Evolutionary conservation across 2,113 vertebrate genomes (phyloP), one percentile per base, ranked within the genome.

Genomic region (Nothobranchius kuhntae): DNA sequence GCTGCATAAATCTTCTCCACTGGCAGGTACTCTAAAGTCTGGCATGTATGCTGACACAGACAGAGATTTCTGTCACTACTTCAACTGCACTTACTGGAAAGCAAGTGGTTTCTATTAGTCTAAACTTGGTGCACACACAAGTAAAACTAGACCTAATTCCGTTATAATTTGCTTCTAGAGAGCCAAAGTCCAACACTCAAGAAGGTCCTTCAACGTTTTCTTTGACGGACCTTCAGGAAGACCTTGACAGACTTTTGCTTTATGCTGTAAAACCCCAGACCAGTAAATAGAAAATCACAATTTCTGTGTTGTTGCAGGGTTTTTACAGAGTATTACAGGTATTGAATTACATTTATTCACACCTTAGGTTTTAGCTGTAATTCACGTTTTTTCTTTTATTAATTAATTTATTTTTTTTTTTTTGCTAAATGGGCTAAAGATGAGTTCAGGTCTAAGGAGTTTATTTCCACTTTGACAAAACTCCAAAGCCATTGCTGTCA

Each of bases 51-150:
- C 68, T 75, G 65, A 59, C 62, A 66, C 70, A 44, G 47, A 63
- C 70, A 44, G 47, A 57, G 7, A 26, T 69, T 72, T 35, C 72
- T 84, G 78, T 87, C 85, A 86, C 69, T 77, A 67, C 59, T 60
- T 84, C 55, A 60, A 45, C 58, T 61, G 52, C 56, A 36, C 75
- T 44, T 26, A 61, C 35, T 36, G 38, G 38, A 7, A 40, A 40
- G 58, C 67, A 64, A 68, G 66, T 64, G 53, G 4, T 73, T 79
- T 38, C 65, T 38, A 60, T 63, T 62, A 68, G 48, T 54, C 53
- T 55, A 64, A 56, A 26, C 50, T n/a, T 63, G 64, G 68, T 53
- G 45, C 53, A 53, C 51, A 52, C 38, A 17, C 10, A 57, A n/a
- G 15, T n/a, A n/a, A 15, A 5, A 30, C 5, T 4, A 14, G 13